Conservation (phyloP, 2,113 vertebrate species). For the Eupsittula cactorum region DNA sequence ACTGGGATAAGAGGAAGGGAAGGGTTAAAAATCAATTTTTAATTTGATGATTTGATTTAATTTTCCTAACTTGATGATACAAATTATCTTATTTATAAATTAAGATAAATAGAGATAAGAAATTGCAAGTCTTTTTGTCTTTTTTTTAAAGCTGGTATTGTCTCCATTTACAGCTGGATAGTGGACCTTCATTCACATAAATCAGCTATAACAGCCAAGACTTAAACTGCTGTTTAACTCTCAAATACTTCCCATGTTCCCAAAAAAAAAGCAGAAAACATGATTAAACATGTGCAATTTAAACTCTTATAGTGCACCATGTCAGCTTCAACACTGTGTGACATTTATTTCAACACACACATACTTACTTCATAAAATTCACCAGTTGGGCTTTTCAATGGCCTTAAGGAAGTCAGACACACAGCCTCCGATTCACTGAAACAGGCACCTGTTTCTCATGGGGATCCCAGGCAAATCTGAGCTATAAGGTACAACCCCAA, state of each 20-base stretch:
- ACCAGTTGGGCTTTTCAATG: neutral
- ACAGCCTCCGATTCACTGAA: neutral
- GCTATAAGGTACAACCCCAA: neutral
- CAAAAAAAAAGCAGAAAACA: neutral
- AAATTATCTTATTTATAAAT: neutral
- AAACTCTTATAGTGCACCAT: neutral
- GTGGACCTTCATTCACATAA: neutral
- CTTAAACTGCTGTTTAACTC: neutral
- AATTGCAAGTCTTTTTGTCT: neutral
- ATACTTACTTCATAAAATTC: neutral
- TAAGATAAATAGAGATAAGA: neutral
- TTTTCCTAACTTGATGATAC: neutral
- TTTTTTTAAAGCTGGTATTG: neutral
- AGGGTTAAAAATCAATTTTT: neutral
- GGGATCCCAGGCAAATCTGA: neutral
- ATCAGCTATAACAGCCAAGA: neutral
- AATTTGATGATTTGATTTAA: neutral
- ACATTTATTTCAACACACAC: neutral
- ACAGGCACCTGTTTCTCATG: neutral
- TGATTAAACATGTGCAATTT: neutral
- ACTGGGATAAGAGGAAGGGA: neutral
- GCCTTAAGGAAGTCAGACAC: neutral
- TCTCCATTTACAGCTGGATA: neutral
- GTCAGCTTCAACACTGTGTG: neutral
- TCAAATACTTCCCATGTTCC: neutral